Evolutionary conservation across 1,140 invertebrate species (phyloP).

Genomic region (Brachionus rotundiformis): DNA sequence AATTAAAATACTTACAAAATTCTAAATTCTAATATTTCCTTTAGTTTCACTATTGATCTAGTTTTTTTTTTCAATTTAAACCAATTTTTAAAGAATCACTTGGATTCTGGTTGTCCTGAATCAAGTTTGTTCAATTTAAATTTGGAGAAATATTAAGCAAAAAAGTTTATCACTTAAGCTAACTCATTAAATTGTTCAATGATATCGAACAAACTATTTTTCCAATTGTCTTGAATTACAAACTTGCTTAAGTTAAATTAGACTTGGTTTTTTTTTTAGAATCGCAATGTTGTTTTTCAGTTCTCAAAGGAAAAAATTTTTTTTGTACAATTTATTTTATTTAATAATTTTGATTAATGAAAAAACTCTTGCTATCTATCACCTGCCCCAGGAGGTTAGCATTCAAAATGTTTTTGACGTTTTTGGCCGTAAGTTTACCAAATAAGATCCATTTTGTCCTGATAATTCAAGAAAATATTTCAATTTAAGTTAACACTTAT

Average conservation of each 20-base stretch:
- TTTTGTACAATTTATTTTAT: not conserved
- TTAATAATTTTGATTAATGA: not conserved
- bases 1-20: not conserved
- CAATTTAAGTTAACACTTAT: constrained; percentile 31
- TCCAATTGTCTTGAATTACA: not conserved
- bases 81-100: not conserved
- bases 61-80: too few species aligned
- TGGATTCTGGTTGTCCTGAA: not conserved
- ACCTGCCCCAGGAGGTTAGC: constrained; percentile 8
- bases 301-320: not conserved
- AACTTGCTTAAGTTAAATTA: too few species aligned
- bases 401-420: constrained; percentile 15
- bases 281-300: not conserved
- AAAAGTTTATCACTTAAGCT: not conserved
- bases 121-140: not conserved
- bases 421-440: not conserved
- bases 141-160: not conserved
- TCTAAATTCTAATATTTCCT: not conserved
- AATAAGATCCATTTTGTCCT: too few species aligned
- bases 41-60: not conserved
- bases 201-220: not conserved
- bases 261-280: not conserved
- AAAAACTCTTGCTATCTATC: not conserved
- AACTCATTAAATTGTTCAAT: not conserved
- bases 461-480: not conserved